Evolutionary conservation across 2,888 invertebrate genomes (phyloP), one percentile per base, ranked within the genome.

Genomic region (Synergus umbraculus): DNA sequence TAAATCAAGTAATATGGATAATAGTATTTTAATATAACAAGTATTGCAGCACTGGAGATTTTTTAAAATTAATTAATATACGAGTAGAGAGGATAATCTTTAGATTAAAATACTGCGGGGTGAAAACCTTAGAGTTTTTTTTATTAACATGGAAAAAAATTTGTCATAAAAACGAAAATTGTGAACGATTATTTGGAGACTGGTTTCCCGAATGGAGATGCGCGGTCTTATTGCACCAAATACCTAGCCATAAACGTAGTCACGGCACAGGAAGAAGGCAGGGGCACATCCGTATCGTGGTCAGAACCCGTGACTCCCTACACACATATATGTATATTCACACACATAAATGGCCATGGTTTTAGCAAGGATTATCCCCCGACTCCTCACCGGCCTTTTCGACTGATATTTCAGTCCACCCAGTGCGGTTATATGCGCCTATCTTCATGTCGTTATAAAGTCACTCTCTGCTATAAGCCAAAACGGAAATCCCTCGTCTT

Each of bases 221-320:
- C n/a, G 86, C 86, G 88, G 88, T 87, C 86, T 89, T 88, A 87
- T 89, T 89, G 87, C 89, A 87, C 86, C 85, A 88, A 89, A 89
- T 89, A 87, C 88, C 87, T 86, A 86, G 88, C 87, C 88, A 88
- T 83, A 88, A 86, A 86, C 87, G 85, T 87, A 87, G 88, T 89
- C 86, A 88, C 85, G 85, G 86, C 89, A 91, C 91, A 92, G 92
- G 92, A 92, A 92, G 91, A 92, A 90, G 92, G 92, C 91, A 92
- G 92, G 90, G 91, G 91, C 92, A 92, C 92, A 92, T 92, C 92
- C 92, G 92, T 91, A 92, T 89, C 91, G 91, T 92, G 92, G 88
- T 88, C 91, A 92, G 89, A 88, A 83, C 88, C 92, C 92, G 91
- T 92, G 92, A 92, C 92, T 90, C 91, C 91, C 92, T 87, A 83